Percentiles rank a stretch among this genome's conserved stretches.
phyloP scores from a whole-genome alignment of 2,888 invertebrate genomes.

The Hipparchia sbordonii region DNA sequence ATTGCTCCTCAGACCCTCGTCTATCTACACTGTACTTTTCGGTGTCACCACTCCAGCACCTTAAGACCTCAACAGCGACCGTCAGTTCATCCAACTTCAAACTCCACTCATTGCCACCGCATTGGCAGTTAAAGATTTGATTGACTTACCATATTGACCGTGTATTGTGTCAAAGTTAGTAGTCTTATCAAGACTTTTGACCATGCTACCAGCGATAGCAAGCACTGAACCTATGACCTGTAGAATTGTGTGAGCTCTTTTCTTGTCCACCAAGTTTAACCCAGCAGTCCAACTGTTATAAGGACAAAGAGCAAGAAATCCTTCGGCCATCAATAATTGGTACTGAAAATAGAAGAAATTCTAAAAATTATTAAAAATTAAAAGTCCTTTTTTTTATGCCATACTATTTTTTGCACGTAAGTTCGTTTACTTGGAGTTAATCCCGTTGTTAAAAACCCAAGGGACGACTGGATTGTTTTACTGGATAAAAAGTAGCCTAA shows the following conservation, averaged over 20 bases:
- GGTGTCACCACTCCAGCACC: no score
- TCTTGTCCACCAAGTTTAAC: conserved; percentile 59
- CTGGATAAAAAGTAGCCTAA: no score
- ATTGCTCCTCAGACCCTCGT: no score
- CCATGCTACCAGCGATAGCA: conserved; percentile 61
- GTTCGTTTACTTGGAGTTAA: no score
- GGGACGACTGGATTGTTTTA: no score
- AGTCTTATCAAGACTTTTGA: conserved; percentile 55
- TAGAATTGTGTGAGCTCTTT: conserved; percentile 63
- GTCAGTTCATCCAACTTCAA: no score
- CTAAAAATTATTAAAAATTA: not conserved
- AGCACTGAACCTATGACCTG: conserved; percentile 63
- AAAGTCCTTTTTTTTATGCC: not conserved
- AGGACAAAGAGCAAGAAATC: conserved; percentile 60
- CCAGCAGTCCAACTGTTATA: conserved; percentile 64
- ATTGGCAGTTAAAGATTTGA: not conserved
- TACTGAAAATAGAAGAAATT: conserved; percentile 51
- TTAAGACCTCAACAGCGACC: no score
- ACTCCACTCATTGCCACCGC: no score
- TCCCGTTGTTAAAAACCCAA: no score
- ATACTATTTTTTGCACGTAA: no score
- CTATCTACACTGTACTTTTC: not conserved
- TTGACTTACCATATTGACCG: conserved; percentile 55
- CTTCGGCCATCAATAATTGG: conserved; percentile 69
- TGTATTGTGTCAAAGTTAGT: conserved; percentile 58